phyloP scores from a whole-genome alignment of 2,113 vertebrate species.

The Corvus hawaiiensis region DNA sequence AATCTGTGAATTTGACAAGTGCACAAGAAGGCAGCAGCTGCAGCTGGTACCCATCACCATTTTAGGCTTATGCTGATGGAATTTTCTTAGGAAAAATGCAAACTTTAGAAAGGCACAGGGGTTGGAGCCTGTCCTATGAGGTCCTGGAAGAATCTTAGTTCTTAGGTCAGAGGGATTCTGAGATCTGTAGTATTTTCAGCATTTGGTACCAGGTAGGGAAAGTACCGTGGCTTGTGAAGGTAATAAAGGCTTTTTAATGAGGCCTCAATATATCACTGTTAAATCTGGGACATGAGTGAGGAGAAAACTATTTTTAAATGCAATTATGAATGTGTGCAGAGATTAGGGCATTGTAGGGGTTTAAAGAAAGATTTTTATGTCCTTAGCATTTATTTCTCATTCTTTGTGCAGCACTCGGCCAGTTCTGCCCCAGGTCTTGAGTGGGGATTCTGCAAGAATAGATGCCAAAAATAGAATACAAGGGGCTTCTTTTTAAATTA shows the following conservation, averaged over 20 bases:
- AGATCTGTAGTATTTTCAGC: background rate
- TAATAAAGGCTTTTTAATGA: slow-evolving; percentile 27
- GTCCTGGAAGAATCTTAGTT: background rate
- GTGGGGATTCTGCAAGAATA: background rate
- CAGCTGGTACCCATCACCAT: background rate
- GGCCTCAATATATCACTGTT: slow-evolving; percentile 24
- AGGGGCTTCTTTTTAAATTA: background rate
- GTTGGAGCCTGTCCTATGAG: background rate
- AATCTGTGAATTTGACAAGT: background rate
- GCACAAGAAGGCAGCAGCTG: background rate
- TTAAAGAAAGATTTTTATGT: background rate
- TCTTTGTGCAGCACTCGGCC: background rate
- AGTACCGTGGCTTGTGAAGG: background rate
- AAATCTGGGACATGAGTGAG: slow-evolving; percentile 30
- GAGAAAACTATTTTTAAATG: slow-evolving; percentile 36
- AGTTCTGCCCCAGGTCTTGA: background rate
- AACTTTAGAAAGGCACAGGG: background rate
- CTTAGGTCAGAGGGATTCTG: background rate
- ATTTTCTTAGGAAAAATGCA: background rate
- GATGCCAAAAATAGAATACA: background rate
- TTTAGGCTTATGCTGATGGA: background rate
- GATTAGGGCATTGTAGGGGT: background rate
- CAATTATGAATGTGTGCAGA: background rate
- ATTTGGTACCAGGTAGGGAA: background rate
- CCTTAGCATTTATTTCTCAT: background rate